Evolutionary conservation across 2,113 vertebrate genomes (phyloP).

Genomic region (Strix uralensis): DNA sequence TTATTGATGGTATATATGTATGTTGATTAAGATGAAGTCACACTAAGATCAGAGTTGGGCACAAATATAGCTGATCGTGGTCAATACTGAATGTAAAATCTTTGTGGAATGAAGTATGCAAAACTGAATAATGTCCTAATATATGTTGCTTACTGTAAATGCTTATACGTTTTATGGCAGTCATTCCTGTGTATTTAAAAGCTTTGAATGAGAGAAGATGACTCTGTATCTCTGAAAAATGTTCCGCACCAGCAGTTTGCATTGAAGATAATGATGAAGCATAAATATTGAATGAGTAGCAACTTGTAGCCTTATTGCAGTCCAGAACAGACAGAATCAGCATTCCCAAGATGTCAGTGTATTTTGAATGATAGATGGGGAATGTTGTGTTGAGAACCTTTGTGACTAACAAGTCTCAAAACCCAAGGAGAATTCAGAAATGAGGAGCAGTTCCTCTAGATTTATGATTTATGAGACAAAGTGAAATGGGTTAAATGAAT

Average conservation of each 20-base stretch:
- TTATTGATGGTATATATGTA: not conserved
- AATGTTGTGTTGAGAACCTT: not conserved
- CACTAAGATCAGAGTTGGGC: not conserved
- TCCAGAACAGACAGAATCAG: not conserved
- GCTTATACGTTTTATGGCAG: not conserved
- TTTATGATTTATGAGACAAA: not conserved
- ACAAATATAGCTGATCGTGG: not conserved
- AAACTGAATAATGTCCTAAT: not conserved
- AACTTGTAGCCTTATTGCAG: not conserved
- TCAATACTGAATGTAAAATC: not conserved
- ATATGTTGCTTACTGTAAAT: not conserved
- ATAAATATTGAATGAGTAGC: not conserved
- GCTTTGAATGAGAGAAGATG: not conserved
- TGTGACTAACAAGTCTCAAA: not conserved
- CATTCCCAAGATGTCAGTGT: not conserved
- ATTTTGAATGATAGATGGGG: not conserved
- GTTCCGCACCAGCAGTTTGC: not conserved
- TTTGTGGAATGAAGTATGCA: not conserved
- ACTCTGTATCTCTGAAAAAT: not conserved
- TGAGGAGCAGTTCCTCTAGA: not conserved
- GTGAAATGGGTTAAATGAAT: not conserved
- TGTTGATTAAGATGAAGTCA: not conserved
- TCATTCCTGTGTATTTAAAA: not conserved
- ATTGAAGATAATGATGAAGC: not conserved
- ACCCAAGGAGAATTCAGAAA: not conserved